Evolutionary conservation across 23 tunicate species (phyloP).

Genomic region (Trididemnum clinides): DNA sequence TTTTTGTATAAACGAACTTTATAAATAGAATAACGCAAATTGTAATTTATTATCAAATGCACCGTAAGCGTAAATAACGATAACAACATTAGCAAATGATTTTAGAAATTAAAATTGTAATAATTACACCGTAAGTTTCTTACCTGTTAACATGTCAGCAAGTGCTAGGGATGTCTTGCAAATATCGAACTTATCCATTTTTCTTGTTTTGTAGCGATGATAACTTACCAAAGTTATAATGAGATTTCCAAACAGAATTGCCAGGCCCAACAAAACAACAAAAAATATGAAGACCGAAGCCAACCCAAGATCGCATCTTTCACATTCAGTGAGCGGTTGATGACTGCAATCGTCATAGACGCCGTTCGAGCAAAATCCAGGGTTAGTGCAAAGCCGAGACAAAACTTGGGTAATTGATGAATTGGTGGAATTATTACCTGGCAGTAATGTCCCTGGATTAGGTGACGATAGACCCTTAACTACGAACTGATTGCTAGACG

Average conservation of each 20-base stretch:
- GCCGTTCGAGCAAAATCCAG: slow-evolving; percentile 2
- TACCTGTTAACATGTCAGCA: slow-evolving; percentile 39
- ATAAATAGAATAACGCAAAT: too few relatives aligned
- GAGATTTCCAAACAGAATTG: slow-evolving; percentile 34
- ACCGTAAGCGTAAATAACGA: too few relatives aligned
- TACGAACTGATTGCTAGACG: too few relatives aligned
- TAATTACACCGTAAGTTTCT: too few relatives aligned
- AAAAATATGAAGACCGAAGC: slow-evolving; percentile 19
- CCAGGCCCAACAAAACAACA: slow-evolving; percentile 17
- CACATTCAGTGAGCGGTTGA: background rate
- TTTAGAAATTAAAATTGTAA: too few relatives aligned
- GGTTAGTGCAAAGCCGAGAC: background rate
- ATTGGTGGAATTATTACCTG: too few relatives aligned
- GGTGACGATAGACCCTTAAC: too few relatives aligned
- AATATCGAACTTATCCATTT: slow-evolving; percentile 29
- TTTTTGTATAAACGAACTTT: too few relatives aligned
- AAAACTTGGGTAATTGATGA: too few relatives aligned
- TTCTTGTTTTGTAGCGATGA: background rate
- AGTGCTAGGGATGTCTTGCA: slow-evolving; percentile 43
- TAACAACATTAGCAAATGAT: too few relatives aligned
- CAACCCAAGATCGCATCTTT: slow-evolving; percentile 6
- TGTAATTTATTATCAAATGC: too few relatives aligned
- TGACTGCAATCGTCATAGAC: background rate
- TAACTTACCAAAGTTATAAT: background rate
- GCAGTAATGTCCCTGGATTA: too few relatives aligned